Base-by-base conservation (phyloP, 2,888 invertebrate species). In the Nephrotoma appendiculata region DNA sequence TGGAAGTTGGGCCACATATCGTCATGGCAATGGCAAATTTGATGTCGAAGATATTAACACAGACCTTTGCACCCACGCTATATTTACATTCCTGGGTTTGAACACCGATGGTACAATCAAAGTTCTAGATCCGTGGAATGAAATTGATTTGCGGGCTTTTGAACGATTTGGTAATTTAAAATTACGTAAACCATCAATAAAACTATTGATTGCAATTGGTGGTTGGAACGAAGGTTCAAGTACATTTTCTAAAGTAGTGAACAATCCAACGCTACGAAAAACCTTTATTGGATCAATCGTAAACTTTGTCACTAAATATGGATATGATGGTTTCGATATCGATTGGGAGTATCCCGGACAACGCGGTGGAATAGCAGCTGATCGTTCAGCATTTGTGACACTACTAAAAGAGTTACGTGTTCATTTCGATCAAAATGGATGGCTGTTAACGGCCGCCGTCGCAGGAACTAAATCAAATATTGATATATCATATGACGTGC, bases 301-400 rank as follows among this genome's bases (percentile, higher is more conserved):
- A 95, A 95, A 93, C 88, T 95, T 95, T 90, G 93, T 96, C 91
- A 91, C 94, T 84, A 92, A 94, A 89, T 96, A 95, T 90, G 91
- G 93, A 31, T 96, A 96, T 88, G 96, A 96, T 88, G 96, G 96
- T 0, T 93, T 96, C 89, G 96, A 96, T 89, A 92, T 96, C 88
- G 96, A 96, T 89, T 96, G 96, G 96, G 96, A 96, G 91, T 96
- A 96, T 89, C 96, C 96, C 1, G 96, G 95, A 1, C 96, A 96
- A 89, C 93, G 96, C 15, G 96, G 96, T 6, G 96, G 96, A 43
- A 94, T 94, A 86, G 96, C 94, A 91, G 94, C 95, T 9, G 96
- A 96, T 91, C 96, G 96, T 90, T 94, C 83, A 5, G 45, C 57
- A 9, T 92, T 91, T 87, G 89, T 90, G 7, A 71, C 87, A 5